phyloP scores from a whole-genome alignment of 2,888 invertebrate species.

The Seira musarum region DNA sequence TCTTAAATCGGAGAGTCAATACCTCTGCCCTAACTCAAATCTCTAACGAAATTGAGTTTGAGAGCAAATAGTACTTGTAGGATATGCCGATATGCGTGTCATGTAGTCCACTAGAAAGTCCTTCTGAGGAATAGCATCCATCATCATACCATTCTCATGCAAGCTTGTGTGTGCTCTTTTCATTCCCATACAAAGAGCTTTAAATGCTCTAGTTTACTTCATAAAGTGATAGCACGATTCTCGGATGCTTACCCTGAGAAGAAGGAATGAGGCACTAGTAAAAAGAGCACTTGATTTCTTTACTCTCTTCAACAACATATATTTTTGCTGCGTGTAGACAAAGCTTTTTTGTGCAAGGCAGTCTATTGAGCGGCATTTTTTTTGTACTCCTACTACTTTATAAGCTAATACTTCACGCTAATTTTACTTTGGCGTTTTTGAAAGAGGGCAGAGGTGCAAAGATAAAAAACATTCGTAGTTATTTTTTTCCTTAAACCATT shows the following conservation, averaged over 20 bases:
- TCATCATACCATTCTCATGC: too few species aligned
- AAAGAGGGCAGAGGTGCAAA: neutral
- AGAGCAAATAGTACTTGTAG: neutral
- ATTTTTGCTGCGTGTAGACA: neutral
- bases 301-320: neutral
- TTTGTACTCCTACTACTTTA: conserved; percentile 6
- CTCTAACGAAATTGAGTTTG: too few species aligned
- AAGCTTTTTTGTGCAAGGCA: neutral
- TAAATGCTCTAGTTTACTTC: too few species aligned
- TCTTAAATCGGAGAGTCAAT: too few species aligned
- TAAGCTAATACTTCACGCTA: neutral
- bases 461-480: too few species aligned
- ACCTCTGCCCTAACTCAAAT: too few species aligned
- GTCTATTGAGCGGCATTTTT: conserved; percentile 5
- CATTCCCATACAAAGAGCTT: neutral
- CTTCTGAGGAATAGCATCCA: neutral
- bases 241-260: neutral
- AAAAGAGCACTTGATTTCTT: conserved; percentile 48
- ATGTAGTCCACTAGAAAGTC: neutral
- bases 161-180: neutral
- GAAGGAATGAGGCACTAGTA: conserved; percentile 34
- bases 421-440: too few species aligned
- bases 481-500: neutral
- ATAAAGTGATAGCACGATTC: too few species aligned
- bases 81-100: neutral